Conservation (phyloP, 2,888 invertebrate genomes). For the Luffia ferchaultella region DNA sequence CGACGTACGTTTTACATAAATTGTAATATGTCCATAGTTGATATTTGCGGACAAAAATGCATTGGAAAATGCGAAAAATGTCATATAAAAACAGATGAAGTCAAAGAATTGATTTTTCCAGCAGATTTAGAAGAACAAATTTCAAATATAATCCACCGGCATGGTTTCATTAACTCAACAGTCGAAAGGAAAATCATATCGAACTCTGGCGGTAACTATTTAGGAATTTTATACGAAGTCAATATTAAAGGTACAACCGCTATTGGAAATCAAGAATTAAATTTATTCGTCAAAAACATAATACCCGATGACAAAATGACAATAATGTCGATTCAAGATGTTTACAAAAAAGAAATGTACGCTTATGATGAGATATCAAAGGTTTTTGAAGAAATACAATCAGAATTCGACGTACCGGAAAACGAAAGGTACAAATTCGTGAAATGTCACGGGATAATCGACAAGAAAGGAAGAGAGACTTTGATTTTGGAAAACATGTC, state of each 20-base stretch:
- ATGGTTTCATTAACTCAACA: not conserved
- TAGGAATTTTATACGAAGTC: constrained; percentile 18
- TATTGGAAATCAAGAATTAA: constrained; percentile 18
- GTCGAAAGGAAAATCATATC: constrained; percentile 3
- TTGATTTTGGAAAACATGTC: constrained; percentile 33
- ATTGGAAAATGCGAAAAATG: too few species aligned
- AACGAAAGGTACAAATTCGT: constrained; percentile 25
- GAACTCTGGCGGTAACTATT: constrained; percentile 5
- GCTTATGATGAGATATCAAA: constrained; percentile 27
- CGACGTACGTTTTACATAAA: too few species aligned
- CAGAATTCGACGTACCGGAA: constrained; percentile 23
- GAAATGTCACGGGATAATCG: constrained; percentile 18
- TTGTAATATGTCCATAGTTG: too few species aligned
- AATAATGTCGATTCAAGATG: constrained; percentile 23
- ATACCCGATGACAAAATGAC: constrained; percentile 20
- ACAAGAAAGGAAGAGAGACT: constrained; percentile 23
- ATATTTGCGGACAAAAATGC: too few species aligned
- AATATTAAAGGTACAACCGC: constrained; percentile 6
- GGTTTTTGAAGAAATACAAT: constrained; percentile 26
- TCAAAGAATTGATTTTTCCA: constrained; percentile 3
- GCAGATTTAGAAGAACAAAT: constrained; percentile 2
- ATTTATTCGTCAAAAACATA: constrained; percentile 35
- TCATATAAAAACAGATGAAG: not conserved
- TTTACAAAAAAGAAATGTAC: constrained; percentile 28
- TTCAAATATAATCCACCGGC: constrained; percentile 1